phyloP scores from a whole-genome alignment of 2,888 invertebrate genomes.

The Rotaria macrura region DNA sequence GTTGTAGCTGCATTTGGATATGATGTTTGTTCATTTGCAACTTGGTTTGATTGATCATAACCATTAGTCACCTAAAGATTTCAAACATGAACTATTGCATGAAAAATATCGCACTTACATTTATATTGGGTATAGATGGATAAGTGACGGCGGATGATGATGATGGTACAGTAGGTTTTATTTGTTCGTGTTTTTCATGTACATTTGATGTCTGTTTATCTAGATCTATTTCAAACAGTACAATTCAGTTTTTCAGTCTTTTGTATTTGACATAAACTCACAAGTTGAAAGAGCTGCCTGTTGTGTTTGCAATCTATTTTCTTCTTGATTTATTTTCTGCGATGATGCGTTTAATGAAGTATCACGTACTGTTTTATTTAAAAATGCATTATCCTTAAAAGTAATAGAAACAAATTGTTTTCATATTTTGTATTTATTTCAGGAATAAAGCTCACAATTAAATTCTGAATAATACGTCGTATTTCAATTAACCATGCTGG shows the following conservation, averaged over 20 bases:
- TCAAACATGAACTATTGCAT: too few species aligned
- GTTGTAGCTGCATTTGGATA: neutral
- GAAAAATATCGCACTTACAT: neutral
- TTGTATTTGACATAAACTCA: neutral
- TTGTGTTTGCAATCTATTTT: neutral
- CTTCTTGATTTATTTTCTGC: neutral
- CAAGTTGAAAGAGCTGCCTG: neutral
- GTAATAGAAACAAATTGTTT: too few species aligned
- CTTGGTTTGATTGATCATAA: neutral
- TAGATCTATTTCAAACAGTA: neutral
- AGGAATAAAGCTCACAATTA: neutral
- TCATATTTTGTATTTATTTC: too few species aligned
- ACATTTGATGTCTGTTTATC: neutral
- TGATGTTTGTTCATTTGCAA: neutral
- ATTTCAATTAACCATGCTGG: conserved; percentile 1
- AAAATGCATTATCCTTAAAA: neutral
- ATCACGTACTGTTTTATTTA: neutral
- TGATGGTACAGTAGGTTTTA: neutral
- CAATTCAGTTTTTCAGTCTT: neutral
- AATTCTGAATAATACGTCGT: neutral
- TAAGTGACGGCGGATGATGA: neutral
- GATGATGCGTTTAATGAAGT: neutral
- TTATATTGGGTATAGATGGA: neutral
- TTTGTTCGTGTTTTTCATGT: neutral
- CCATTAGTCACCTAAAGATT: neutral